Evolutionary conservation across 2,113 vertebrate species (phyloP).

Genomic region (Aegotheles bennettii): DNA sequence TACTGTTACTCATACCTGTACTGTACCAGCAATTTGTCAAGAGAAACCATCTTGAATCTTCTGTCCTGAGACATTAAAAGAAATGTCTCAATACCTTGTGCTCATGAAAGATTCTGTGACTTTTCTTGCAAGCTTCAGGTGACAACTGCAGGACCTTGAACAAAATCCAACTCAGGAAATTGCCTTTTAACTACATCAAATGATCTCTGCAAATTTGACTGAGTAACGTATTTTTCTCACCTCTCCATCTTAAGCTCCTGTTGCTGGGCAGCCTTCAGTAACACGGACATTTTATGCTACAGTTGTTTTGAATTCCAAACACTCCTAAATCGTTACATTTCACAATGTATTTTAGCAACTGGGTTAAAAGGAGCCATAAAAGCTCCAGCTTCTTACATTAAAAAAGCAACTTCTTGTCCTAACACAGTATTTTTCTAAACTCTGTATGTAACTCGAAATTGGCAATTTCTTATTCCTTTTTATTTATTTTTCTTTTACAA

Average conservation of each 20-base stretch:
- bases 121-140: conserved; percentile 23
- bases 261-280: not conserved
- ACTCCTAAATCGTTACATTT: not conserved
- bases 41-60: not conserved
- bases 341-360: not conserved
- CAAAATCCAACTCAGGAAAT: conserved; percentile 36
- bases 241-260: not conserved
- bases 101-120: not conserved
- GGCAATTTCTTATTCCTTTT: not conserved
- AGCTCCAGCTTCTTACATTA: not conserved
- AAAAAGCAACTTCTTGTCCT: not conserved
- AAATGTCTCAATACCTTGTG: not conserved
- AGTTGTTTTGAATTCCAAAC: not conserved
- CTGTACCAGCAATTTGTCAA: not conserved
- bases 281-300: not conserved
- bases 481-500: not conserved
- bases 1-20: not conserved
- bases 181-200: not conserved
- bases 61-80: not conserved
- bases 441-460: not conserved
- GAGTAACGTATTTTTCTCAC: not conserved
- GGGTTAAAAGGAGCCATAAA: not conserved
- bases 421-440: not conserved
- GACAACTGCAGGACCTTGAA: not conserved
- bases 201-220: not conserved